Evolutionary conservation across 2,888 invertebrate genomes (phyloP).

Genomic region (Clepsis dumicolana): DNA sequence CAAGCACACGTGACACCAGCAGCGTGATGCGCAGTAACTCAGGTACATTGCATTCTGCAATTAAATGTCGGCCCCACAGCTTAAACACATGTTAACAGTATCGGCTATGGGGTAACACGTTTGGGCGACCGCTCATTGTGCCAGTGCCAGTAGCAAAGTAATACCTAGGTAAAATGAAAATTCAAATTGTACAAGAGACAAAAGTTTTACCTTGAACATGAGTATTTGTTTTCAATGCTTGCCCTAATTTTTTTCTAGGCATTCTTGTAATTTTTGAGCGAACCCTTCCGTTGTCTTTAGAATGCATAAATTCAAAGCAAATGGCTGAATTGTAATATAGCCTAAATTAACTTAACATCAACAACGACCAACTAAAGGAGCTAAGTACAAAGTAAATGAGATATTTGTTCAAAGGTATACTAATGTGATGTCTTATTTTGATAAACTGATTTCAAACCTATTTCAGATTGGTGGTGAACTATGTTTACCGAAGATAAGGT

Average conservation of each 20-base stretch:
- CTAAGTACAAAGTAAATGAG: not conserved
- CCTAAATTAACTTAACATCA: not conserved
- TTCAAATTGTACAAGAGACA: too few species aligned
- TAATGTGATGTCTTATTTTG: not conserved
- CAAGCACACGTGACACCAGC: not conserved
- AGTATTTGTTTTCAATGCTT: not conserved
- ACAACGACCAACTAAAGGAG: not conserved
- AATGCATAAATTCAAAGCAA: not conserved
- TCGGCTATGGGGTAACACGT: not conserved
- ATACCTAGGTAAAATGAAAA: too few species aligned
- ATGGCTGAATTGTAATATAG: not conserved
- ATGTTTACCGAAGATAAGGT: not conserved
- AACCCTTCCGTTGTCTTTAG: not conserved
- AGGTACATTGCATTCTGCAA: conserved; percentile 19
- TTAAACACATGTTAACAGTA: not conserved
- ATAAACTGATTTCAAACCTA: not conserved
- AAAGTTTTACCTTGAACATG: not conserved
- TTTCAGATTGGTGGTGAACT: not conserved
- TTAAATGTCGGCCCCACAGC: not conserved
- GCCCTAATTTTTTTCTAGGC: not conserved
- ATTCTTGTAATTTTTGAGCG: not conserved
- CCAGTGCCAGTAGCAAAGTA: too few species aligned
- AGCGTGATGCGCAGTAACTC: conserved; percentile 10
- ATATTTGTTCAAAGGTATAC: not conserved
- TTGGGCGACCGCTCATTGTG: too few species aligned